Evolutionary conservation across 2,797 vertebrate genomes (phyloP), one percentile per base, ranked within the genome.

Genomic region (Scomberomorus guttatus): DNA sequence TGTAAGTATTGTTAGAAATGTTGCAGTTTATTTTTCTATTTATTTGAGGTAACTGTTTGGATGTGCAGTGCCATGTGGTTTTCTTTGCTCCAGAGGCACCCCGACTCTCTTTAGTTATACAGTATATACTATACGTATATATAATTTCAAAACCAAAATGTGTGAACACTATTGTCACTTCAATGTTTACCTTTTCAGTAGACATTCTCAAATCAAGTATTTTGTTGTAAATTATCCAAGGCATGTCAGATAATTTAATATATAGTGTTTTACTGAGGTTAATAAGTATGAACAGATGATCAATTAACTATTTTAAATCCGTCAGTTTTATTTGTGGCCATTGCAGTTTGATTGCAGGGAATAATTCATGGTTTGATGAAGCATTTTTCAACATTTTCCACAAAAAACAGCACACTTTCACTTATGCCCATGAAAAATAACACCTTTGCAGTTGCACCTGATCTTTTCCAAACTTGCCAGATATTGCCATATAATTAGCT

Each of bases 1-100:
- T 96, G 93, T 97, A 96, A 96, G 94, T 96, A 96, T 95, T 95
- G 94, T 95, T 96, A 96, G 96, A 96, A 96, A 96, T 95, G 95
- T 96, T 94, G 94, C 94, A 80, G 94, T 93, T 95, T 94, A 95
- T 95, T 95, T 96, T 95, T 94, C 93, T 97, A 94, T 97, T 97
- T 96, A 95, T 95, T 95, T 94, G 85, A 90, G 83, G 85, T 81
- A 86, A 87, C 54, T 86, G 81, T 92, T 86, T 85, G 81, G 80
- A 85, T 85, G 84, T 87, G 95, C 94, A 91, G 94, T 97, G 96
- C 95, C 96, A 97, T 94, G 92, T 92, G 83, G 91, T 92, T 92
- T 94, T 78, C 84, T 87, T 89, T 93, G 90, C 84, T 92, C 84
- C 63, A 77, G 75, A 81, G 86, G 68, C 85, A 82, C 88, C 87